These are phyloP conservation scores for Cyrtorhinus lividipennis DNA, from an alignment of 1,140 invertebrate genomes.

Conservation along the genomic window DNA sequence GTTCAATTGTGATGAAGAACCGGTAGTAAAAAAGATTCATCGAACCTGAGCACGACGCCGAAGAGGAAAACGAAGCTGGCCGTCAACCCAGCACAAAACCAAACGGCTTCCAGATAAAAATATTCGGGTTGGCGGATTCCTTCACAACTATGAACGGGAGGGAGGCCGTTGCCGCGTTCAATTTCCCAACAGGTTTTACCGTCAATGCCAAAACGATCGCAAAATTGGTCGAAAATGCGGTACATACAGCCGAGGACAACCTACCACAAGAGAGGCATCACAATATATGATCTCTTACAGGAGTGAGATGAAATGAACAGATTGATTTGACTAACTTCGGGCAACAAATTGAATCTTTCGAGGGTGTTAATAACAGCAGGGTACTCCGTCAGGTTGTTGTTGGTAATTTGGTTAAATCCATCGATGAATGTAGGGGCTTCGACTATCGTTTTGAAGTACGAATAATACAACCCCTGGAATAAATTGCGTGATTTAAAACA, in stretches of 20 bases:
- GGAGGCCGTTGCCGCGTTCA: constrained; percentile 43
- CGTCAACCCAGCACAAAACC: constrained; percentile 47
- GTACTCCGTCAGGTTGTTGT: constrained; percentile 65
- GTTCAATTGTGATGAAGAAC: background rate
- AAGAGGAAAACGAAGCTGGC: constrained; percentile 47
- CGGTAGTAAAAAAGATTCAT: background rate
- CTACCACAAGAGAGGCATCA: constrained; percentile 30
- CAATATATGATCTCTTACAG: background rate
- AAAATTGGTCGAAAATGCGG: constrained; percentile 35
- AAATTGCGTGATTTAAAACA: too few species aligned
- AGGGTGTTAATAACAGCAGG: constrained; percentile 64
- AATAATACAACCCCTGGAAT: constrained; percentile 68
- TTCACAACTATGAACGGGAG: constrained; percentile 57
- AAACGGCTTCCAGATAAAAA: constrained; percentile 58
- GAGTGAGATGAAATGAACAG: background rate
- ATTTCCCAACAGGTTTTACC: constrained; percentile 43
- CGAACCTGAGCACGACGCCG: constrained; percentile 38
- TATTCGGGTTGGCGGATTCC: constrained; percentile 58
- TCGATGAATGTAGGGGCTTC: constrained; percentile 45
- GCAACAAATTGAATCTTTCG: constrained; percentile 65
- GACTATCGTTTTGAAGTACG: constrained; percentile 68
- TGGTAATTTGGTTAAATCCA: constrained; percentile 47
- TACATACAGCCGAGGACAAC: constrained; percentile 41
- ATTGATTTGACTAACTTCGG: constrained; percentile 44
- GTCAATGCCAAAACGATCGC: constrained; percentile 24